A percentile compares a stretch with the other conserved stretches of the same genome.
Conservation (phyloP, 1,140 invertebrate genomes). For the Ostrea denselamellosa region DNA sequence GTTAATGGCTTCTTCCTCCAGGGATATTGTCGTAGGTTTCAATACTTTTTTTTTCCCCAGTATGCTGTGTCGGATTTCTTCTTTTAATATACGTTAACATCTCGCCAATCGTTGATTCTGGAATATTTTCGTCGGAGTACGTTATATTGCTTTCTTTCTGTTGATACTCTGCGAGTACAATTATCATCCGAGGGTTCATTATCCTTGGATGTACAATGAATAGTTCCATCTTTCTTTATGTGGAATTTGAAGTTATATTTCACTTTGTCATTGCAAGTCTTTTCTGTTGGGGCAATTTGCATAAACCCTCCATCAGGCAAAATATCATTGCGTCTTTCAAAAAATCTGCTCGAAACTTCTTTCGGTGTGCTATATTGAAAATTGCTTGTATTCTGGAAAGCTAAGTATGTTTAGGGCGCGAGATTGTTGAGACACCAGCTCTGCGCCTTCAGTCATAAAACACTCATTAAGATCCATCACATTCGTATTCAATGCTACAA, state of each 20-base stretch:
- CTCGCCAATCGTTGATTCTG: background rate
- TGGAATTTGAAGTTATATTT: background rate
- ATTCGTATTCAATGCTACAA: no score
- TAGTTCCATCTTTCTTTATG: background rate
- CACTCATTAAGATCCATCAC: background rate
- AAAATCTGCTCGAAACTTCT: background rate
- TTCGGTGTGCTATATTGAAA: conserved; percentile 8
- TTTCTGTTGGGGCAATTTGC: background rate
- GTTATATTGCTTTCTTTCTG: background rate
- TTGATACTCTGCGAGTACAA: background rate
- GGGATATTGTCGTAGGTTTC: background rate
- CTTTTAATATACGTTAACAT: background rate
- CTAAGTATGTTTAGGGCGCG: background rate
- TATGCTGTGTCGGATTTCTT: background rate
- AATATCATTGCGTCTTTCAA: background rate
- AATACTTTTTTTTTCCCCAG: background rate
- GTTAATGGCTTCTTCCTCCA: background rate
- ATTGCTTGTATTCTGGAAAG: background rate
- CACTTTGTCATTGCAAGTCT: background rate
- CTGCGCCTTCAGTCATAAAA: background rate
- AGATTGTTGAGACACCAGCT: background rate
- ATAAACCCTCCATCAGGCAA: background rate
- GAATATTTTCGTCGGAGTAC: background rate
- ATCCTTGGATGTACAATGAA: background rate
- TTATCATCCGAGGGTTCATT: background rate